Conservation (phyloP, 2,888 invertebrate species). For the Agrochola macilenta region DNA sequence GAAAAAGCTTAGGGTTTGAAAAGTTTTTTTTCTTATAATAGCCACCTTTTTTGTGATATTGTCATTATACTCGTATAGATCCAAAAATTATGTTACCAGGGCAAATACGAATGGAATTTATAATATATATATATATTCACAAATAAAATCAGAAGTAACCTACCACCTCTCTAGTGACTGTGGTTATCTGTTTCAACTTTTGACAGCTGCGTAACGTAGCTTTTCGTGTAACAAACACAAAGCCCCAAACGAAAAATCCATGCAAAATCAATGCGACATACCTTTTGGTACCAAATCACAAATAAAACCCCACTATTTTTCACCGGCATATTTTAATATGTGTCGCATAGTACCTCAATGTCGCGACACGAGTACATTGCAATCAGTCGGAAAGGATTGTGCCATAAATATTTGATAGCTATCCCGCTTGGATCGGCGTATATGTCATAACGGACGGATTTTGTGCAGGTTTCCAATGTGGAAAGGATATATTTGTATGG, state of each 20-base stretch:
- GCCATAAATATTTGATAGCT: constrained; percentile 72
- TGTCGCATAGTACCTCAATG: constrained; percentile 67
- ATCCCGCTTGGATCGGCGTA: constrained; percentile 39
- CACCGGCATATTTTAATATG: constrained; percentile 61
- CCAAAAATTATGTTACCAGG: too few species aligned
- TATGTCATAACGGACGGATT: constrained; percentile 44
- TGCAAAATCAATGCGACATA: not conserved
- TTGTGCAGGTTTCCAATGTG: constrained; percentile 43
- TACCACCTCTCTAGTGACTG: not conserved
- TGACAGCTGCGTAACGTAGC: not conserved
- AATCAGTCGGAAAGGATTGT: constrained; percentile 75
- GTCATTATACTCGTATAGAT: too few species aligned
- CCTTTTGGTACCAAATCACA: constrained; percentile 17
- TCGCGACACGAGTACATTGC: constrained; percentile 61
- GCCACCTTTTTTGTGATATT: too few species aligned
- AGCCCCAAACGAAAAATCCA: not conserved
- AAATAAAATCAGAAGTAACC: not conserved
- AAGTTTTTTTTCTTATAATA: not conserved
- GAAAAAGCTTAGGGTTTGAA: not conserved
- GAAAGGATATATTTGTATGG: constrained; percentile 18
- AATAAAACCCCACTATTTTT: constrained; percentile 40
- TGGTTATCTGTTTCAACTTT: not conserved
- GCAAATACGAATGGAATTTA: not conserved
- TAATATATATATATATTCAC: not conserved
- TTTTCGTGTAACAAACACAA: not conserved